phyloP scores from a whole-genome alignment of 2,797 vertebrate species.

The Eleutherodactylus coqui region DNA sequence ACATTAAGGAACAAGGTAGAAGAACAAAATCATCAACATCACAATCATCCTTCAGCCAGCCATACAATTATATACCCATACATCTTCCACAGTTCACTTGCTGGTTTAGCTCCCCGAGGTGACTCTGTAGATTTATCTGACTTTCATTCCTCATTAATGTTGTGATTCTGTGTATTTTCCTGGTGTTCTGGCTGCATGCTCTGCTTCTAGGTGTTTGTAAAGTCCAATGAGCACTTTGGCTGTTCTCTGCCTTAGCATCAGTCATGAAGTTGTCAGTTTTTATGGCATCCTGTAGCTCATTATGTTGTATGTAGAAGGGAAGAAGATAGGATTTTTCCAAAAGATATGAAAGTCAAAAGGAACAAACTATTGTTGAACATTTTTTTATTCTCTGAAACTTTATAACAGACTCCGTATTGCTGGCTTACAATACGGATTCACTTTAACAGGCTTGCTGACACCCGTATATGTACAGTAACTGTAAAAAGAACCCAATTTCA shows the following conservation, averaged over 20 bases:
- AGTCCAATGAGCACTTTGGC: constrained; percentile 53
- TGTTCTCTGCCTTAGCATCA: constrained; percentile 38
- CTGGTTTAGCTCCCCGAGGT: constrained; percentile 29
- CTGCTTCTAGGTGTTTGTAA: constrained; percentile 55
- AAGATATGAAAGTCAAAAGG: constrained; percentile 46
- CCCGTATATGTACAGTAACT: too few relatives aligned
- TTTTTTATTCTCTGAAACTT: constrained; percentile 30
- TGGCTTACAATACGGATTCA: background rate
- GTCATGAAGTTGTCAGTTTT: constrained; percentile 51
- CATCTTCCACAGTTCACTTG: constrained; percentile 41
- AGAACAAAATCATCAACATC: constrained; percentile 37
- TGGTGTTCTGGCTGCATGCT: constrained; percentile 46
- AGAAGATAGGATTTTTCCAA: constrained; percentile 33
- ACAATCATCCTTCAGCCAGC: constrained; percentile 30
- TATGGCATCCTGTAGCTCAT: constrained; percentile 51
- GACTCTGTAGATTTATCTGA: constrained; percentile 48
- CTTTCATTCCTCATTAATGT: constrained; percentile 53
- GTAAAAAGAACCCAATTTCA: too few relatives aligned
- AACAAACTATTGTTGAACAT: constrained; percentile 43
- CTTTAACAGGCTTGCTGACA: too few relatives aligned
- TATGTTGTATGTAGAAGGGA: constrained; percentile 48
- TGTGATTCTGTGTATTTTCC: constrained; percentile 44
- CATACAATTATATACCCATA: constrained; percentile 38
- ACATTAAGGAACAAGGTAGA: constrained; percentile 14
- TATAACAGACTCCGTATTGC: background rate